Base-by-base conservation (phyloP, 2,888 invertebrate species). In the Metopia argyrocephala region DNA sequence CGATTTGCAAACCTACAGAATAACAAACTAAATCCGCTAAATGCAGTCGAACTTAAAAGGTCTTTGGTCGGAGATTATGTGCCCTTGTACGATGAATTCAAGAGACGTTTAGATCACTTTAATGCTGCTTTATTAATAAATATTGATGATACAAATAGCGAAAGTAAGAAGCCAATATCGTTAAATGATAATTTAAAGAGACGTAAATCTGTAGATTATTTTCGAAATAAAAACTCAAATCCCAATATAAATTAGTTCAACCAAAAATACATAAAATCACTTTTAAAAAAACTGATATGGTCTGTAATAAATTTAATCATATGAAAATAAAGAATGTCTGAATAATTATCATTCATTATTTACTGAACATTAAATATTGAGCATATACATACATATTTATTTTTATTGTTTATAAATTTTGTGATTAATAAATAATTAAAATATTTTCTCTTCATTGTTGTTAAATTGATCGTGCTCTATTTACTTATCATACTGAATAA, bases 31-130 rank as follows among this genome's bases (percentile, higher is more conserved):
- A 28, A 56, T 31, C 18, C 64, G n/a, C 48, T 46, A 18, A 12
- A 38, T 5, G n/a, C 18, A 12, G 18, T 18, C n/a, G 46, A 46
- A 12, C 5, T 45, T 3, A 46, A 45, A 31, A 56, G 64, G 23
- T 48, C 46, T 28, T 25, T 56, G 18, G 46, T 12, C 1, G 64
- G 73, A 23, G 25, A 56, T 12, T 73, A 56, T 9, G 28, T 48
- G 5, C 64, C 73, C 1, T 65, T 73, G 15, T 73, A 73, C n/a
- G 73, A 73, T 48, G 64, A 65, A 31, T 73, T 73, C 23, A 73
- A 64, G 56, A 57, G 23, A 23, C 56, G 73, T 23, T 56, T 73
- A 31, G 64, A 73, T 25, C 21, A 46, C 31, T 73, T 73, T 31
- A 56, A 64, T 20, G 56, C 64, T 3, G 73, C 56, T 15, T 28